Evolutionary conservation across 2,888 invertebrate genomes (phyloP).

Genomic region (Piscicola geometra): DNA sequence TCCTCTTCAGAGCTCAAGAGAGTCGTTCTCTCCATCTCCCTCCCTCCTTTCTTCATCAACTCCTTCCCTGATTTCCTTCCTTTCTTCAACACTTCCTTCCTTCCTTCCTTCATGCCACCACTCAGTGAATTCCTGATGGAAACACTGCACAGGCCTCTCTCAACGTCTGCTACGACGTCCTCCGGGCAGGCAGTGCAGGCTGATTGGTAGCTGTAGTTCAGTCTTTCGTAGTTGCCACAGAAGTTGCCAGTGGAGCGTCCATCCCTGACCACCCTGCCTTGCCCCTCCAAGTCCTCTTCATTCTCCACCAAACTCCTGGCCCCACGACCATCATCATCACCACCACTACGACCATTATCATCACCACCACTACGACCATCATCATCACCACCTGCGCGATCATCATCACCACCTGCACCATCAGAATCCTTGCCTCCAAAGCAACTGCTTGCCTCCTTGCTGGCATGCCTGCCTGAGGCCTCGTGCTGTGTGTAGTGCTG

Average conservation of each 20-base stretch:
- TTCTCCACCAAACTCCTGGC: background rate
- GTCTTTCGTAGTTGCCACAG: background rate
- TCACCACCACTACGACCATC: background rate
- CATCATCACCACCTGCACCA: background rate
- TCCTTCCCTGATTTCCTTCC: background rate
- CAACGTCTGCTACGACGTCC: too few relatives aligned
- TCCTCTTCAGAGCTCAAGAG: conserved; percentile 92
- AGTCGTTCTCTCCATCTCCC: conserved; percentile 68
- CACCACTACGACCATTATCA: background rate
- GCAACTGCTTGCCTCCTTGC: background rate
- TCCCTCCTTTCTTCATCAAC: background rate
- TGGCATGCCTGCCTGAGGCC: background rate
- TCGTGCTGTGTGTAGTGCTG: conserved; percentile 59
- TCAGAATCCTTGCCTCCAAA: background rate
- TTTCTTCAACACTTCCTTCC: background rate
- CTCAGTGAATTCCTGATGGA: background rate
- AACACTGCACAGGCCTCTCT: too few relatives aligned
- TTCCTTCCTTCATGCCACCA: background rate
- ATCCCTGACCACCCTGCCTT: too few relatives aligned
- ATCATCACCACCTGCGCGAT: background rate
- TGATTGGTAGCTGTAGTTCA: background rate
- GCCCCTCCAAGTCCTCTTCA: too few relatives aligned
- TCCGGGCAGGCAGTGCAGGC: background rate
- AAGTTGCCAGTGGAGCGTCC: background rate
- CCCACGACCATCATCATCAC: background rate